Evolutionary conservation across 2,888 invertebrate species (phyloP), one percentile per base, ranked within the genome.

Genomic region (Zygaena filipendulae): DNA sequence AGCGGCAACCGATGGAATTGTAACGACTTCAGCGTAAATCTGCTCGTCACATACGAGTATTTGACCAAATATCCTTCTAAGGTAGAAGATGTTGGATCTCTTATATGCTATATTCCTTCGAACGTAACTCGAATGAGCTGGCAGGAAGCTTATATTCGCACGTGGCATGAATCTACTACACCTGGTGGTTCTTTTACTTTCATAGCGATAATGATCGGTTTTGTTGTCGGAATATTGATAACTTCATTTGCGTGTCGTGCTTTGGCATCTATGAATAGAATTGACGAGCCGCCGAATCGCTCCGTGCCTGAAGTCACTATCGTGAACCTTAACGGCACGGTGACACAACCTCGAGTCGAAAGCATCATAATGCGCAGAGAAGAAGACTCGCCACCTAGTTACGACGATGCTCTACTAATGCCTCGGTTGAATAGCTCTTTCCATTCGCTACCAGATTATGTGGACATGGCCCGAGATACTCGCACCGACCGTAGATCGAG

Each of bases 1-100:
- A 84, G 84, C 20, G 88, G 90, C 42, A 91, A 91, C 69, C 86
- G 87, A 2, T 91, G 91, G 91, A 81, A 84, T 38, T 91, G 91
- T 49, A 85, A 88, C 32, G 91, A 90, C 38, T 69, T 79, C 20
- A 74, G 79, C 29, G 48, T 62, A 0, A 77, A 84, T 24, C 79
- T 91, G 25, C 62, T 84, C 20, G 59, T 82, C 1, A 83, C 86
- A 23, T 88, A 84, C 39, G 77, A 82, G 19, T 88, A 70, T 59
- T 51, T 90, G 23, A 83, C 82, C 0, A 68, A 71, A 13, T 70
- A 75, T 4, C 84, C 86, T 2, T 47, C 77, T 0, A 86, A 81
- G 43, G 72, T 79, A 2, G 49, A 44, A 7, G 70, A 71, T 21
- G 53, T 36, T 6, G 58, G 58, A 5, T 67, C 80, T 5, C 52